Evolutionary conservation across 2,888 invertebrate species (phyloP), one percentile per base, ranked within the genome.

Genomic region (Pilophorus perplexus): DNA sequence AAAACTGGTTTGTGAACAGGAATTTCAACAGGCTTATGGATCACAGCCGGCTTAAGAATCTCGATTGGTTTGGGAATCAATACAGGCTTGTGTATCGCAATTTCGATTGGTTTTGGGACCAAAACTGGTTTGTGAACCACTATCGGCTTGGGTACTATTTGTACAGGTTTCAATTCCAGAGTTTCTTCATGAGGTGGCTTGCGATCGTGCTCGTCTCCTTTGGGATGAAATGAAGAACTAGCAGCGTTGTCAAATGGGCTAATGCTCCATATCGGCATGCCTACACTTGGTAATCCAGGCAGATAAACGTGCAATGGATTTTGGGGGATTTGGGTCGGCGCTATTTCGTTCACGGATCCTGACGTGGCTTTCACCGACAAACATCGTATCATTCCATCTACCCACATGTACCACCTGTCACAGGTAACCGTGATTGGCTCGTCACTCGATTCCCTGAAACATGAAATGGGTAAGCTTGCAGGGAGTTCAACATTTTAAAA

Each of bases 11-110:
- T 25, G n/a, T n/a, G n/a, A n/a, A n/a, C n/a, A n/a, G n/a, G n/a
- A n/a, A n/a, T n/a, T n/a, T n/a, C n/a, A n/a, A n/a, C n/a, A 2
- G 52, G 52, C 18, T 52, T 52, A 18, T 48, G 48, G 3, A 42
- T 8, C 6, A 20, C 6, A 6, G 6, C 12, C 33, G 10, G 10
- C 42, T 12, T 5, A 6, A 42, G 10, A 14, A 14, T 5, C 12
- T 42, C 14, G 10, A 42, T 42, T 6, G 42, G 42, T 14, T 42
- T 42, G 10, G 5, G 5, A 42, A 42, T 12, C 14, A 42, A 8
- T 8, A 42, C 14, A 14, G 42, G 42, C 14, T 42, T 42, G 5
- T 12, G 10, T 5, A 42, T 14, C 42, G 14, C 42, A 14, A 5
- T 8, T 14, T 42, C 42, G 42, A 12, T 14, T 8, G 42, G 42